Base-by-base conservation (phyloP, 2,888 invertebrate species). In the Pterostichus niger region DNA sequence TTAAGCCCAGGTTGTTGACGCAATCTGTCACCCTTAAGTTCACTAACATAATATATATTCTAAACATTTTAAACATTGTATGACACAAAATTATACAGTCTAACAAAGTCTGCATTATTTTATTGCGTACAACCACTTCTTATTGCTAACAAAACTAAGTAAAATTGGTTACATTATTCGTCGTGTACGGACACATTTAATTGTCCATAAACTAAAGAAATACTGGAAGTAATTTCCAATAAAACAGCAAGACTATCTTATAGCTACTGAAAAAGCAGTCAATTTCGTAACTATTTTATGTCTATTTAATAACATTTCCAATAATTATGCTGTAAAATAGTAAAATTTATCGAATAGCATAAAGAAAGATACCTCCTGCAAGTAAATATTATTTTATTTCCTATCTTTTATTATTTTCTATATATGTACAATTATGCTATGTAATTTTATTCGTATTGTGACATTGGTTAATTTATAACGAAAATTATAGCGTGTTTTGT, bases 231-330 rank as follows among this genome's bases (percentile, higher is more conserved):
- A 49, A 49, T 49, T 49, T n/a, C 49, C 2, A 49, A 11, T 49
- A 49, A 49, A 49, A 49, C 49, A 49, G 49, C 40, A 40, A 40
- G 40, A 11, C 49, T 49, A 49, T 49, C n/a, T 49, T 10, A n/a
- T 40, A 49, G 49, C 49, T 49, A 49, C 49, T 49, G 49, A 49
- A 49, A 49, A n/a, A 40, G 49, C 13, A 2, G 49, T 13, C 49
- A 49, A 49, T 49, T 49, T 49, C 49, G 49, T 49, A 49, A 49
- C 49, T 6, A 1, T 49, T 49, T 49, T 49, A 49, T 49, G 49
- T 13, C 10, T 49, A 40, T 9, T 40, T 40, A 40, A 40, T 40
- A 40, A 40, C 49, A 49, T n/a, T 49, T 13, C 49, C 49, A 49
- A 49, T 49, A 49, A 24, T 49, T 49, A 49, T 49, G 49, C 10